Conservation (phyloP, 2,113 vertebrate genomes). For the Gasterosteus aculeatus region DNA sequence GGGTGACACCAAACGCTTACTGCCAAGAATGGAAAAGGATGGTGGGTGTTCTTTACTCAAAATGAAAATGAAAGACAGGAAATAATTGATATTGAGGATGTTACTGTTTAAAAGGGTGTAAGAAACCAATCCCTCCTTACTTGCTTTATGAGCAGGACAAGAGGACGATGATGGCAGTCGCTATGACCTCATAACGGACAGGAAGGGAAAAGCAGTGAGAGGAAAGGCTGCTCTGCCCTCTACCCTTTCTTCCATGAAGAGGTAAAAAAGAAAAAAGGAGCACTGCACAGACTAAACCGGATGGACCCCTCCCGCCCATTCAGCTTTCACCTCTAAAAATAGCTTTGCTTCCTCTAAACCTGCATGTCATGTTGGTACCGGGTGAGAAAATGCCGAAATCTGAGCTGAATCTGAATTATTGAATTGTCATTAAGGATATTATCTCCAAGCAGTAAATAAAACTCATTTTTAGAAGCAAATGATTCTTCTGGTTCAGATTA, state of each 20-base stretch:
- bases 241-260: background rate
- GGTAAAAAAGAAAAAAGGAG: slow-evolving; percentile 1
- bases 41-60: background rate
- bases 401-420: too few species aligned
- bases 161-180: background rate
- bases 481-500: background rate
- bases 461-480: background rate
- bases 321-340: slow-evolving; percentile 28
- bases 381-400: background rate
- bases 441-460: background rate
- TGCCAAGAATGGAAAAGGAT: background rate
- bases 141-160: background rate
- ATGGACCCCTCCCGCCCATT: slow-evolving; percentile 7
- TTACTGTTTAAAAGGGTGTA: background rate
- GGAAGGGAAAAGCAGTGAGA: slow-evolving; percentile 21
- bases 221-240: slow-evolving; percentile 44
- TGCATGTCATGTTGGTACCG: background rate
- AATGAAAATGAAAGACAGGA: background rate
- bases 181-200: slow-evolving; percentile 24
- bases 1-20: background rate
- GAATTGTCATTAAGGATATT: background rate
- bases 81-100: background rate
- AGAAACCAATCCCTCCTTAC: slow-evolving; percentile 1
- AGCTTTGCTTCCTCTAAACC: background rate
- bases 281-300: slow-evolving; percentile 47